Evolutionary conservation across 2,113 vertebrate species (phyloP), one percentile per base, ranked within the genome.

Genomic region (Macrotis lagotis): DNA sequence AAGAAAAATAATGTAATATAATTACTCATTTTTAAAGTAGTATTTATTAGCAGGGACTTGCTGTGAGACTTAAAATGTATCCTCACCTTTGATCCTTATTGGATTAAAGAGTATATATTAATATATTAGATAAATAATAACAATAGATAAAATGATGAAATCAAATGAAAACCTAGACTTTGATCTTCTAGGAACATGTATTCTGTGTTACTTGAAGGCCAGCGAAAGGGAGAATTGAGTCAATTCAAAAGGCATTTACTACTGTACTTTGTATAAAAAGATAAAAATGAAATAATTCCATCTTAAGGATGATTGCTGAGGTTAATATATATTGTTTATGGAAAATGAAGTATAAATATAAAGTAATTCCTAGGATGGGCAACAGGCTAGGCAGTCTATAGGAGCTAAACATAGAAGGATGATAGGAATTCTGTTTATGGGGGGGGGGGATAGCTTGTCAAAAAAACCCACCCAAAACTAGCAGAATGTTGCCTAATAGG

Each of bases 151-250:
- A 91, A 92, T 51, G 26, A 37, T 96, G 48, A 95, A 93, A 90
- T 91, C 50, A 95, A 89, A 88, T 50, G 93, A 91, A 96, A 96
- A 92, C 6, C 8, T 92, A 92, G 28, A 53, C 4, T 90, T 24
- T 37, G 50, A 16, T 10, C 16, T 95, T 93, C 25, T 37, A 83
- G 89, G 25, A 95, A 2, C 48, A 52, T 52, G 90, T 44, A 52
- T 52, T 55, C 25, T 51, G 49, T 74, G 37, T 52, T 37, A 22
- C 0, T 96, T 37, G 51, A n/a, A 3, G 24, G 6, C 47, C 31
- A 93, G 16, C 31, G 89, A 74, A 94, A 94, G 93, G 90, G 92
- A 83, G 16, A 91, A 93, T 88, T 93, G 14, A 92, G 37, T 74
- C 66, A 83, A 6, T 44, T 66, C 55, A 37, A 37, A 66, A 66